phyloP scores from a whole-genome alignment of 2,113 vertebrate genomes.

The Sitta europaea region DNA sequence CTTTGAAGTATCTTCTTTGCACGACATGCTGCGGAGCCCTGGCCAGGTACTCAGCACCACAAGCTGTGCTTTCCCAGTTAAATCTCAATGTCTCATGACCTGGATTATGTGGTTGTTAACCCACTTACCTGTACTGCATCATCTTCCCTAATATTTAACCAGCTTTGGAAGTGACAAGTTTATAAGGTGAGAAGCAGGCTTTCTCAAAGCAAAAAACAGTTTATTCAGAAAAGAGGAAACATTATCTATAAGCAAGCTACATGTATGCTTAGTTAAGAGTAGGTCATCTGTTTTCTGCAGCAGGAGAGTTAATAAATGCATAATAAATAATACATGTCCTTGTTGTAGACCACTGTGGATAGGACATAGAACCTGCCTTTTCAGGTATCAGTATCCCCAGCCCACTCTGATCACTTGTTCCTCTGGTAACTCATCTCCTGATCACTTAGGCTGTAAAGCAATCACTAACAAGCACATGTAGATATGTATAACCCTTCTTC shows the following conservation, averaged over 20 bases:
- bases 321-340: not conserved
- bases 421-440: not conserved
- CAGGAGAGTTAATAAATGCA: not conserved
- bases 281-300: not conserved
- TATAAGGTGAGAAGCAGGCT: not conserved
- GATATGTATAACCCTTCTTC: not conserved
- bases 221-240: not conserved
- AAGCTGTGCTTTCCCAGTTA: not conserved
- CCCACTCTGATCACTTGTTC: not conserved
- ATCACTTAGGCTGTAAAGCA: not conserved
- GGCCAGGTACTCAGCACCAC: not conserved
- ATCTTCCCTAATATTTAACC: not conserved
- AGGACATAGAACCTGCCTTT: not conserved
- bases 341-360: not conserved
- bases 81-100: accelerated
- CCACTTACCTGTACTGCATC: not conserved
- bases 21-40: not conserved
- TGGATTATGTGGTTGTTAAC: accelerated
- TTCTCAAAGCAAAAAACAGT: not conserved
- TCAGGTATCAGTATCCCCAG: not conserved
- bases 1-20: not conserved
- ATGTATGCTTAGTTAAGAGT: not conserved
- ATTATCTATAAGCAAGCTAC: not conserved
- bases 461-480: not conserved
- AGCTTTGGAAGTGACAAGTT: not conserved